Evolutionary conservation across 2,113 vertebrate species (phyloP), one percentile per base, ranked within the genome.

Genomic region (Pelmatolapia mariae): DNA sequence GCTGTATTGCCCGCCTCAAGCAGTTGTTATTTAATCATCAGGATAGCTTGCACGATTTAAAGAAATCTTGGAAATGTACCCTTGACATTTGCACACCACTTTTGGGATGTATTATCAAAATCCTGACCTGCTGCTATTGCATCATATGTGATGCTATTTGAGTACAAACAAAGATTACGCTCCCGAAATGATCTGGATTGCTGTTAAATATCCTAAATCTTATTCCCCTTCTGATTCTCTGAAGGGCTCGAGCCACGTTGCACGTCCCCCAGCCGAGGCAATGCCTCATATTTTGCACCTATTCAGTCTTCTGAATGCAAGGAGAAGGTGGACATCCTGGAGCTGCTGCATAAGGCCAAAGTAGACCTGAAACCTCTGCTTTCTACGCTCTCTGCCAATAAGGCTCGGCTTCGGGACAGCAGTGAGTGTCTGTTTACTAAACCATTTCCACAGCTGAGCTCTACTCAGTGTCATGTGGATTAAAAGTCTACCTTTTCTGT

Each of bases 281-380:
- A 97, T 57, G 96, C 95, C 86, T 96, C 98, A 90, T 99, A 98
- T 95, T 99, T 99, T 96, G 98, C 97, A 95, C 98, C 99, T 81
- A 99, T 99, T 96, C 97, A 97, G 85, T 95, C 95, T 68, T 94
- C 91, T 2, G 98, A 99, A 90, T 95, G 96, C 91, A 98, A 97
- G 95, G 98, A 98, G 91, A 99, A 99, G 95, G 98, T 99, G 94
- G 98, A 99, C 96, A 99, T 99, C 93, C 95, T 99, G 95, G 98
- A 99, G 93, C 97, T 99, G 94, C 96, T 99, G 89, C 98, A 99
- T 93, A 99, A 99, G 95, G 99, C 98, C 95, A 99, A 99, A 97
- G 96, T 99, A 94, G 99, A 99, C 93, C 97, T 99, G 95, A 99
- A 99, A 92, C 98, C 98, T 83, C 97, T 99, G 89, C 97, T 99